Evolutionary conservation across 2,888 invertebrate species (phyloP).

Genomic region (Brachyopa scutellaris): DNA sequence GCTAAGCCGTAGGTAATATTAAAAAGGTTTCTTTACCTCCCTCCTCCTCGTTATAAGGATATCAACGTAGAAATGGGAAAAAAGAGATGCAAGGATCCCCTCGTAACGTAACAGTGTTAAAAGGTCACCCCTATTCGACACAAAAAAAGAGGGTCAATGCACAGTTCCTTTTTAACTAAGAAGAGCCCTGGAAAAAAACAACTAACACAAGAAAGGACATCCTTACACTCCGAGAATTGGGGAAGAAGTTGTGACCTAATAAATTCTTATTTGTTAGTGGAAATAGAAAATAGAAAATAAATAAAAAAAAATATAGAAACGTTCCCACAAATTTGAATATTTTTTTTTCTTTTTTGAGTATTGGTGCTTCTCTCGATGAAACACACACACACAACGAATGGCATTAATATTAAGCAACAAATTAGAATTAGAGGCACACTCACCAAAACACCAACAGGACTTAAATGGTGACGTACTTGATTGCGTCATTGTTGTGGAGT

Average conservation of each 20-base stretch:
- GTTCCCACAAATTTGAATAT: conserved; percentile 66
- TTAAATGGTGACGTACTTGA: conserved; percentile 76
- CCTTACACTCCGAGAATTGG: conserved; percentile 27
- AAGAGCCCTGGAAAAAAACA: conserved; percentile 32
- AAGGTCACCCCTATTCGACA: conserved; percentile 61
- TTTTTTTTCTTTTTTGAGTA: conserved; percentile 13
- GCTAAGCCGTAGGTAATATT: conserved; percentile 33
- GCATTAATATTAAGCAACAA: conserved; percentile 68
- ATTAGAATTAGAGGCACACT: conserved; percentile 76
- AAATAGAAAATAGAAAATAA: background rate
- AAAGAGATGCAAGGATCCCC: background rate
- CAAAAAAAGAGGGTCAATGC: conserved; percentile 47
- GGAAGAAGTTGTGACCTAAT: conserved; percentile 49
- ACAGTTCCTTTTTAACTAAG: conserved; percentile 23
- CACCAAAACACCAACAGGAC: conserved; percentile 82
- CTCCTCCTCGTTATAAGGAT: conserved; percentile 27
- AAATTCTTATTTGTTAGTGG: conserved; percentile 4
- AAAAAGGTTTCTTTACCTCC: conserved; percentile 5
- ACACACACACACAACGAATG: conserved; percentile 41
- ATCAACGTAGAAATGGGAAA: conserved; percentile 21
- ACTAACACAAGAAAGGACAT: conserved; percentile 21
- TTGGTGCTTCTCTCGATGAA: conserved; percentile 49
- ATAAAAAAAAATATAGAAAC: conserved; percentile 56
- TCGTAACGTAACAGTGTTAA: conserved; percentile 56
- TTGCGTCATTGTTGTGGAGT: conserved; percentile 70